Conservation (phyloP, 2,888 invertebrate species). For the Yponomeuta sedellus region DNA sequence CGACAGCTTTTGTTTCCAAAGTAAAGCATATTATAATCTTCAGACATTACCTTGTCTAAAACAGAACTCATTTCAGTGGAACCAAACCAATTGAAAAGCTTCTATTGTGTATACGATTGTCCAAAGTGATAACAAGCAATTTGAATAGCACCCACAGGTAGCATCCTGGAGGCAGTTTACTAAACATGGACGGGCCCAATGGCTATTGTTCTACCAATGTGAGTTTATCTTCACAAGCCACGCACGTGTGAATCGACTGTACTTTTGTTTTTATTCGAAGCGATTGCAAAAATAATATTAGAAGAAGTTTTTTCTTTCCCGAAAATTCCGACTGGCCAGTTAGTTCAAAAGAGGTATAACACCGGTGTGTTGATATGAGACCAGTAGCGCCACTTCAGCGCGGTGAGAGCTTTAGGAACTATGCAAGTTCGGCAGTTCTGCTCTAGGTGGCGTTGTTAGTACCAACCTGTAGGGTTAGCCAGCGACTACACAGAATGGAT, state of each 20-base stretch:
- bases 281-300: neutral
- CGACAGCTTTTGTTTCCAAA: too few species aligned
- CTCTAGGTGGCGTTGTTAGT: neutral
- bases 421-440: neutral
- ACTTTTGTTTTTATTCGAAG: neutral
- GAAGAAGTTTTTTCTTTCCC: neutral
- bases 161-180: conserved; percentile 12
- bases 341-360: neutral
- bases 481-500: too few species aligned
- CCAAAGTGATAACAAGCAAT: conserved; percentile 10
- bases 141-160: conserved; percentile 10
- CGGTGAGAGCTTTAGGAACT: neutral
- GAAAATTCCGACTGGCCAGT: neutral
- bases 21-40: too few species aligned
- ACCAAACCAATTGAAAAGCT: conserved; percentile 13
- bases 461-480: neutral
- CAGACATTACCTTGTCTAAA: neutral
- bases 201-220: conserved; percentile 8
- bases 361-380: neutral
- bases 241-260: neutral
- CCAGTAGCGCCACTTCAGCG: neutral
- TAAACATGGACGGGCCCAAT: conserved; percentile 1
- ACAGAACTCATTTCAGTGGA: conserved; percentile 29
- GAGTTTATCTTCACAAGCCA: neutral
- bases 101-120: conserved; percentile 12